Conservation (phyloP, 1,140 invertebrate genomes). For the Daktulosphaira vitifoliae region DNA sequence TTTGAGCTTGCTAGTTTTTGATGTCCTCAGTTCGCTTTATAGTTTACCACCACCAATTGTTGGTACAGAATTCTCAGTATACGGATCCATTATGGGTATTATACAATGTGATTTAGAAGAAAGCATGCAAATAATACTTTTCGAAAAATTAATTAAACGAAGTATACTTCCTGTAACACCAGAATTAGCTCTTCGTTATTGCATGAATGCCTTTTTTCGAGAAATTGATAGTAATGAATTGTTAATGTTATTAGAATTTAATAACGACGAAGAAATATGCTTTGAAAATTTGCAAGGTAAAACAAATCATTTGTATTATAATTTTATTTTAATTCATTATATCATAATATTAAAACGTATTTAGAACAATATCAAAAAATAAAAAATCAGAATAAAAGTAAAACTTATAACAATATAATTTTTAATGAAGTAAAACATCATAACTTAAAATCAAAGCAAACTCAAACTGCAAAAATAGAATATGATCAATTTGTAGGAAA, state of each 20-base stretch:
- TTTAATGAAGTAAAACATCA: too few relatives aligned
- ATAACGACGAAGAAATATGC: too few relatives aligned
- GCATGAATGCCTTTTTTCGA: background rate
- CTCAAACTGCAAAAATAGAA: background rate
- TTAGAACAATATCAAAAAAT: too few relatives aligned
- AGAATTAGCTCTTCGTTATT: background rate
- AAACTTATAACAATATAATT: too few relatives aligned
- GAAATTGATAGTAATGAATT: background rate
- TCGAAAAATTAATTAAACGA: background rate
- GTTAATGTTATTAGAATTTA: background rate
- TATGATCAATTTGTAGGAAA: background rate
- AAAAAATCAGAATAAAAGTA: too few relatives aligned
- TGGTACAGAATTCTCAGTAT: background rate
- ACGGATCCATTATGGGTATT: background rate
- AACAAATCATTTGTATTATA: too few relatives aligned
- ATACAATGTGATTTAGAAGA: background rate
- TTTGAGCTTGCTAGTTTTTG: background rate
- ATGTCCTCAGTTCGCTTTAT: background rate
- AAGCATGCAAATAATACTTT: background rate
- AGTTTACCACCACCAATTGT: background rate
- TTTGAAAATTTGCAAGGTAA: too few relatives aligned
- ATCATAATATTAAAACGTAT: too few relatives aligned
- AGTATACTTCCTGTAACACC: constrained; percentile 1
- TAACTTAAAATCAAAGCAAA: constrained; percentile 6
- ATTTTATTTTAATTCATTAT: too few relatives aligned